Evolutionary conservation across 1,140 invertebrate genomes (phyloP).

Genomic region (Drosophila pandora): DNA sequence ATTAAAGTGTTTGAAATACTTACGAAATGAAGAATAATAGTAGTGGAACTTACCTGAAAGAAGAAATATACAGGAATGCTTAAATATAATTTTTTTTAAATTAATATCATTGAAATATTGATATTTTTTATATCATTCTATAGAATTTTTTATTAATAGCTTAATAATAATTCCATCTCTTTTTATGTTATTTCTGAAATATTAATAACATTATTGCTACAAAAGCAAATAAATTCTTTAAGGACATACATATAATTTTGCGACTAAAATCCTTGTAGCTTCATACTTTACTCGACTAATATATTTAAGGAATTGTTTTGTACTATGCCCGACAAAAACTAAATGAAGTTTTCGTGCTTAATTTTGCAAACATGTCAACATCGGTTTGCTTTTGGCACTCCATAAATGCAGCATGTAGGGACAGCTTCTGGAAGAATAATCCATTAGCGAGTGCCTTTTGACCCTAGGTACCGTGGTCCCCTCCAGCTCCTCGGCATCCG

Average conservation of each 20-base stretch:
- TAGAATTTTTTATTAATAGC: too few species aligned
- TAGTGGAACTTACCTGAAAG: background rate
- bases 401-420: constrained; percentile 1
- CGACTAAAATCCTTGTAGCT: background rate
- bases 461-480: background rate
- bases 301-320: constrained; percentile 47
- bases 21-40: background rate
- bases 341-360: constrained; percentile 57
- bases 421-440: background rate
- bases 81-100: too few species aligned
- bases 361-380: constrained; percentile 27
- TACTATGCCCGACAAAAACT: constrained; percentile 35
- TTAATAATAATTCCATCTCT: too few species aligned
- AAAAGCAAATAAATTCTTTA: too few species aligned
- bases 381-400: constrained; percentile 15
- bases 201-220: too few species aligned
- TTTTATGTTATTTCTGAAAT: too few species aligned
- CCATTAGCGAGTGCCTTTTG: constrained; percentile 32
- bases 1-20: background rate
- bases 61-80: background rate
- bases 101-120: too few species aligned
- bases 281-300: background rate
- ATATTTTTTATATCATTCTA: too few species aligned
- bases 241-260: too few species aligned
- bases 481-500: background rate